Percentiles rank a stretch among this genome's conserved stretches.
phyloP scores from a whole-genome alignment of 2,113 vertebrate genomes.

The Lipotes vexillifer region DNA sequence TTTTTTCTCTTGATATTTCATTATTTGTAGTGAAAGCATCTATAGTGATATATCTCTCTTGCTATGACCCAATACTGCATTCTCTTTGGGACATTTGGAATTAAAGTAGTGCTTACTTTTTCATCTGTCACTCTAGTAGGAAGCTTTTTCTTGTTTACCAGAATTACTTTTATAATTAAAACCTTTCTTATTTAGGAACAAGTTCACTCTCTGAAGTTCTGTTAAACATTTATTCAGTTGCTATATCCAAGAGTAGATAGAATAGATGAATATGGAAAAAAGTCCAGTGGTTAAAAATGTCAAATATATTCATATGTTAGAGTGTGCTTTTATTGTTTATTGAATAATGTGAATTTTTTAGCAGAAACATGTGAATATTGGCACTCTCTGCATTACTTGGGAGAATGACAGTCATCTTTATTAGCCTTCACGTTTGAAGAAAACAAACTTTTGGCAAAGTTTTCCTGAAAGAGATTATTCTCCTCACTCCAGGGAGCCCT shows the following conservation, averaged over 20 bases:
- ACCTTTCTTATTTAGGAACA: not conserved
- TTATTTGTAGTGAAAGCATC: not conserved
- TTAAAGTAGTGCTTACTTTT: not conserved
- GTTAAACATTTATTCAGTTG: not conserved
- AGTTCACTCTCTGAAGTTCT: conserved; percentile 1
- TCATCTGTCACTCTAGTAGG: not conserved
- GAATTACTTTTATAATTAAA: conserved; percentile 12
- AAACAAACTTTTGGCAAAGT: conserved; percentile 48
- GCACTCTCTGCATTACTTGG: not conserved
- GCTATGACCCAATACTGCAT: not conserved
- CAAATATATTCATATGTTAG: not conserved
- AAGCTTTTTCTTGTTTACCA: not conserved
- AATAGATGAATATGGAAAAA: not conserved
- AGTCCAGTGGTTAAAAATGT: not conserved
- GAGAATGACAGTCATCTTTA: not conserved
- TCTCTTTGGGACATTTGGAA: not conserved
- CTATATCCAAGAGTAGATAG: not conserved
- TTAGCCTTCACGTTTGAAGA: conserved; percentile 42
- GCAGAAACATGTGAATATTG: not conserved
- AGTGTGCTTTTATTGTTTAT: not conserved
- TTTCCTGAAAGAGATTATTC: conserved; percentile 27
- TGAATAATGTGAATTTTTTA: not conserved
- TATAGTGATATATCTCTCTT: not conserved
- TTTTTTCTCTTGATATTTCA: not conserved
- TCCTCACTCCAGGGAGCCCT: not conserved